Evolutionary conservation across 2,888 invertebrate genomes (phyloP).

Genomic region (Hecatera dysodea): DNA sequence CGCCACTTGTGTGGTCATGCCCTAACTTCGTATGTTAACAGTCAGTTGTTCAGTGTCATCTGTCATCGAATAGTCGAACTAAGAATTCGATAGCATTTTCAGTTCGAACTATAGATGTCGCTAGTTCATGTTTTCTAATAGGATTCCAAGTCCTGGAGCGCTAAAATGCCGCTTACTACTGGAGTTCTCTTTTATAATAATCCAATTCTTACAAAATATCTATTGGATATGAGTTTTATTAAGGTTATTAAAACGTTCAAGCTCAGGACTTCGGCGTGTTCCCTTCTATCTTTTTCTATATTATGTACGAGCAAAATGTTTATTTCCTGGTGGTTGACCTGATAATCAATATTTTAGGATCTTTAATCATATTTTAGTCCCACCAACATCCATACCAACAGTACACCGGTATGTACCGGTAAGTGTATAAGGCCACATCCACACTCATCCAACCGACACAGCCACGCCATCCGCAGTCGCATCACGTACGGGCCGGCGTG

Average conservation of each 20-base stretch:
- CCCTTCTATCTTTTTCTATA: neutral
- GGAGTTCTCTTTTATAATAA: neutral
- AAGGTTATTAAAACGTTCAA: neutral
- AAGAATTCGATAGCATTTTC: conserved; percentile 19
- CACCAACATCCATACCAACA: neutral
- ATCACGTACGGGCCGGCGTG: conserved; percentile 87
- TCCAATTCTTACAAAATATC: conserved; percentile 6
- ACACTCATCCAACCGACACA: conserved; percentile 62
- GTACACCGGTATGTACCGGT: no score
- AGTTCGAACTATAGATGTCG: conserved; percentile 62
- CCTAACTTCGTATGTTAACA: neutral
- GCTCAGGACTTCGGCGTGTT: no score
- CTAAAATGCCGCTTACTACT: conserved; percentile 53
- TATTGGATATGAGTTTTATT: neutral
- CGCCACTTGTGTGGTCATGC: neutral
- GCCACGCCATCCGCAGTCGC: conserved; percentile 79
- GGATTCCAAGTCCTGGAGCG: conserved; percentile 35
- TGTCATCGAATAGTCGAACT: conserved; percentile 67
- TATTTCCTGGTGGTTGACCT: no score
- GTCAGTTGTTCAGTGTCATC: conserved; percentile 57
- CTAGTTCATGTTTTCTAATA: conserved; percentile 39
- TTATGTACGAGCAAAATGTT: no score
- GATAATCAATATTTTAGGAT: no score
- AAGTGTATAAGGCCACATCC: conserved; percentile 69
- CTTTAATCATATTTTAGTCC: neutral